Conservation (phyloP, 2,113 vertebrate species). For the Theropithecus gelada region DNA sequence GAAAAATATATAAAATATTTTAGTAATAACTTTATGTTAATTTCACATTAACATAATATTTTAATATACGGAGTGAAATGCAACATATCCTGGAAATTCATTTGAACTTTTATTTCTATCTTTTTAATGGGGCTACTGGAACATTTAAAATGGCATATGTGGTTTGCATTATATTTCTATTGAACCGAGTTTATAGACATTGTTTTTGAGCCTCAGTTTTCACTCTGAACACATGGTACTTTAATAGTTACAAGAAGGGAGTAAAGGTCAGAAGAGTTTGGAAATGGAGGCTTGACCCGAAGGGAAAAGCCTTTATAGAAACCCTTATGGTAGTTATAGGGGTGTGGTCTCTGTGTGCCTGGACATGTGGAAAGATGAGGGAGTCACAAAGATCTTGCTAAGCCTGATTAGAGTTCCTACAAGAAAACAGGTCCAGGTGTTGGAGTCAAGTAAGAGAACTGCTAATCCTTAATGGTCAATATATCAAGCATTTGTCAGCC, state of each 20-base stretch:
- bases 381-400: not conserved
- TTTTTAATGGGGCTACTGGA: not conserved
- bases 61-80: not conserved
- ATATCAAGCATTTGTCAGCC: not conserved
- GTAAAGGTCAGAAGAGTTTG: not conserved
- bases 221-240: not conserved
- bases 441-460: not conserved
- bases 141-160: not conserved
- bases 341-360: not conserved
- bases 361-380: not conserved
- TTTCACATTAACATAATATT: not conserved
- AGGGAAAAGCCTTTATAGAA: not conserved
- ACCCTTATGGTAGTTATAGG: accelerated
- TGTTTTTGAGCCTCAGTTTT: not conserved
- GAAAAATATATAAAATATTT: not conserved
- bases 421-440: not conserved
- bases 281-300: not conserved
- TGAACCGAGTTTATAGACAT: accelerated
- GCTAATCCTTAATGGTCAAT: not conserved
- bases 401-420: not conserved
- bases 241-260: not conserved
- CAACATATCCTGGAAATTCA: not conserved
- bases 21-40: not conserved
- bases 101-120: not conserved
- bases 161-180: not conserved